A percentile compares a stretch with the other conserved stretches of the same genome.
Evolutionary conservation across 2,113 vertebrate genomes (phyloP).

Genomic region (Capreolus pygargus): DNA sequence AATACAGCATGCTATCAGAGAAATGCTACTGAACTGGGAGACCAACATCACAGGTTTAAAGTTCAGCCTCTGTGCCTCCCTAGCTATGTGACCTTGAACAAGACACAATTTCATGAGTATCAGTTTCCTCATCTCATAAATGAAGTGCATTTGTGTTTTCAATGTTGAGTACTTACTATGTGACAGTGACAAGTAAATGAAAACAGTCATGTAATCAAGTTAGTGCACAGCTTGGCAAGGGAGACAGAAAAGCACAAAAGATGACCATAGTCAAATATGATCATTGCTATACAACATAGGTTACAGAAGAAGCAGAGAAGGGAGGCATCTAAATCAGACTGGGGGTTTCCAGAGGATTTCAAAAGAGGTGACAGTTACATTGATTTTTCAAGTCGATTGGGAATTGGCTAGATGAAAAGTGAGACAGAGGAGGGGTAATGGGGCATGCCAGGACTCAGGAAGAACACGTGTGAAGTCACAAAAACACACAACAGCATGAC

Average conservation of each 20-base stretch:
- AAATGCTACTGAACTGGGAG: neutral
- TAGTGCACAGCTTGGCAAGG: neutral
- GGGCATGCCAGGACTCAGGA: slow-evolving; percentile 6
- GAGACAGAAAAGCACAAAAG: neutral
- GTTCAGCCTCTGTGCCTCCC: neutral
- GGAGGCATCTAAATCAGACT: neutral
- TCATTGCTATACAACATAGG: neutral
- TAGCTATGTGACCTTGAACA: neutral
- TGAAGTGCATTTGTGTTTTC: neutral
- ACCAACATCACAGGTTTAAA: neutral
- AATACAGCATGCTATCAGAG: neutral
- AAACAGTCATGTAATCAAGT: neutral
- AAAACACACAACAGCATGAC: neutral
- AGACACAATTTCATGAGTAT: neutral
- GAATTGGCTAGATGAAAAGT: slow-evolving; percentile 45
- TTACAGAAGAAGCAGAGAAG: neutral
- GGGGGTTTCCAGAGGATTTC: slow-evolving; percentile 8
- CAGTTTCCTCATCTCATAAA: neutral
- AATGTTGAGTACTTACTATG: neutral
- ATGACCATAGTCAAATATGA: neutral
- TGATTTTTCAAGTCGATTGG: slow-evolving; percentile 22
- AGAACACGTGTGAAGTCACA: slow-evolving; percentile 31
- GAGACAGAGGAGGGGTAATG: neutral
- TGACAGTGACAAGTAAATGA: neutral
- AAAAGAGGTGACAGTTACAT: neutral